A percentile compares a stretch with the other conserved stretches of the same genome.
Conservation (phyloP, 1,140 invertebrate species). For the Batillaria attramentaria region DNA sequence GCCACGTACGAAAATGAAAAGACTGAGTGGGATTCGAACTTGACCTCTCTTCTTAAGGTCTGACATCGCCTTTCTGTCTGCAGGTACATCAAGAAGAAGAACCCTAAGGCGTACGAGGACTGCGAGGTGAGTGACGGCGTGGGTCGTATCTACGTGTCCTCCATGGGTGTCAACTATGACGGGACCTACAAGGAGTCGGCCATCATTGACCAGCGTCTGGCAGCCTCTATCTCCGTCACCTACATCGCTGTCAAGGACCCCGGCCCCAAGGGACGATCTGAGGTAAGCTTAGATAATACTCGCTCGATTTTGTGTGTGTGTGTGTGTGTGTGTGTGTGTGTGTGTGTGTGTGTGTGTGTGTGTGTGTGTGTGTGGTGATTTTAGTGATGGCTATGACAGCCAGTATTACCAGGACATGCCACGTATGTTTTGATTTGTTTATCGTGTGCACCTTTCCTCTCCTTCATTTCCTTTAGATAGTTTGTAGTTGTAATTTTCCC, state of each 20-base stretch:
- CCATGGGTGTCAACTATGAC: constrained; percentile 61
- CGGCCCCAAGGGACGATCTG: background rate
- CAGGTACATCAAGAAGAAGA: constrained; percentile 22
- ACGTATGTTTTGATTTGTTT: no score
- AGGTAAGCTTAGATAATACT: background rate
- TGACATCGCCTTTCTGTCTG: no score
- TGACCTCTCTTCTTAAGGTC: background rate
- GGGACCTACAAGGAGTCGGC: constrained; percentile 65
- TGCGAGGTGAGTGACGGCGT: constrained; percentile 30
- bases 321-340: constrained; percentile 2
- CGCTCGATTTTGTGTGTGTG: background rate
- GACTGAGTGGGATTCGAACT: no score
- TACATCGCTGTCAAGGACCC: constrained; percentile 59
- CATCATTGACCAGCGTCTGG: constrained; percentile 59
- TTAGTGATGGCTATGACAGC: no score
- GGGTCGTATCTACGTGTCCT: constrained; percentile 56
- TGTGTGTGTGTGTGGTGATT: background rate
- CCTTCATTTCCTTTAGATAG: no score
- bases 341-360: background rate
- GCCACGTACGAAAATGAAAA: no score
- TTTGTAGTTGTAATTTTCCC: no score
- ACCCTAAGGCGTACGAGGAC: constrained; percentile 38
- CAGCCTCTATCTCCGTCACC: constrained; percentile 55
- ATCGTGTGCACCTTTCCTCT: no score
- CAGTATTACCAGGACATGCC: no score